Evolutionary conservation across 2,888 invertebrate genomes (phyloP).

Genomic region (Ptilodon capucinus): DNA sequence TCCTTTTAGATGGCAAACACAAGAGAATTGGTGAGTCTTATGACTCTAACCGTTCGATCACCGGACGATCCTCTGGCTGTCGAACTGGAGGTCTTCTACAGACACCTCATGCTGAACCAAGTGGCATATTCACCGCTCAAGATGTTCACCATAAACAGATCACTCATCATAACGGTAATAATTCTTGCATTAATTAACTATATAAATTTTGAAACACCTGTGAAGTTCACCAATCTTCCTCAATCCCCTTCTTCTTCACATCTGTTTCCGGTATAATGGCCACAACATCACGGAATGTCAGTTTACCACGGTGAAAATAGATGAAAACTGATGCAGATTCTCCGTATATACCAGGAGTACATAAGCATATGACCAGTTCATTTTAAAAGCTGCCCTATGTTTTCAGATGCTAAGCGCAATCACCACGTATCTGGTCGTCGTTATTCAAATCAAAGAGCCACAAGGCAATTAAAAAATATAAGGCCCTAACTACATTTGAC

Average conservation of each 20-base stretch:
- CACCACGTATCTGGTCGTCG: slow-evolving; percentile 9
- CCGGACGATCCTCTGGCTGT: slow-evolving; percentile 46
- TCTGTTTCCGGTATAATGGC: too few species aligned
- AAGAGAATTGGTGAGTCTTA: slow-evolving; percentile 24
- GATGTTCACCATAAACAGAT: slow-evolving; percentile 63
- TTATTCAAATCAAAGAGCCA: too few species aligned
- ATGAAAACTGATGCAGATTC: too few species aligned
- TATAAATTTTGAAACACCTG: neutral
- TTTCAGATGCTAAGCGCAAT: neutral
- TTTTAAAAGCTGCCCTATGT: slow-evolving; percentile 7
- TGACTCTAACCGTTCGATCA: slow-evolving; percentile 37
- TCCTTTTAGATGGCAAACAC: slow-evolving; percentile 29
- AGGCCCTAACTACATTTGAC: too few species aligned
- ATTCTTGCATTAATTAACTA: neutral
- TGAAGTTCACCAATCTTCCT: neutral
- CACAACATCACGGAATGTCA: too few species aligned
- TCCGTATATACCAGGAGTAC: too few species aligned
- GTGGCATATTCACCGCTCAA: slow-evolving; percentile 68
- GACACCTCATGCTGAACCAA: slow-evolving; percentile 61
- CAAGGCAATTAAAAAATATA: too few species aligned
- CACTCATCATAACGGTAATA: slow-evolving; percentile 64
- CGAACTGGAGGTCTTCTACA: slow-evolving; percentile 65
- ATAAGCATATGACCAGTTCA: too few species aligned
- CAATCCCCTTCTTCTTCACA: too few species aligned
- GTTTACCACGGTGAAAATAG: too few species aligned